Conservation (phyloP, 2,888 invertebrate genomes). For the Microctonus brassicae region DNA sequence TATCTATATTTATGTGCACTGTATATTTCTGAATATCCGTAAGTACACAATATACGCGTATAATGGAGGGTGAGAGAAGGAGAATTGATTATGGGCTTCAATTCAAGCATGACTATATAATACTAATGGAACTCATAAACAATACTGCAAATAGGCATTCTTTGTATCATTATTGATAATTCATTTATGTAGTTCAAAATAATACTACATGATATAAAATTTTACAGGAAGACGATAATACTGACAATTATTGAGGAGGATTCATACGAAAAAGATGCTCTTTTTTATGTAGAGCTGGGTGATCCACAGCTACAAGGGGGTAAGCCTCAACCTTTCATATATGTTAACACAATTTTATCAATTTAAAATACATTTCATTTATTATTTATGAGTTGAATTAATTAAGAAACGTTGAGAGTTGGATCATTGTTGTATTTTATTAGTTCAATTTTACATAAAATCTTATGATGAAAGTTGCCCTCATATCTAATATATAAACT, state of each 20-base stretch:
- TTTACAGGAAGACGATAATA: constrained; percentile 84
- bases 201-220: neutral
- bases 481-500: too few species aligned
- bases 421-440: neutral
- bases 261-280: constrained; percentile 96
- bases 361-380: neutral
- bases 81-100: too few species aligned
- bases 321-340: constrained; percentile 70
- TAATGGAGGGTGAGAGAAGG: too few species aligned
- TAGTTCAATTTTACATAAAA: neutral
- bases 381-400: neutral
- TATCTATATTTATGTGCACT: too few species aligned
- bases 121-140: too few species aligned
- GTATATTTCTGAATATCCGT: too few species aligned
- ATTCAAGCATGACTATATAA: too few species aligned
- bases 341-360: neutral
- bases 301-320: constrained; percentile 91
- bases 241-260: constrained; percentile 95
- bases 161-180: too few species aligned
- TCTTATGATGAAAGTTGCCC: too few species aligned
- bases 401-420: neutral
- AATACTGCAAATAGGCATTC: too few species aligned
- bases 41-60: too few species aligned
- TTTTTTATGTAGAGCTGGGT: constrained; percentile 92
- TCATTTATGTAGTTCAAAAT: too few species aligned